Evolutionary conservation across 1,140 invertebrate genomes (phyloP), one percentile per base, ranked within the genome.

Genomic region (Drosophila repletoides): DNA sequence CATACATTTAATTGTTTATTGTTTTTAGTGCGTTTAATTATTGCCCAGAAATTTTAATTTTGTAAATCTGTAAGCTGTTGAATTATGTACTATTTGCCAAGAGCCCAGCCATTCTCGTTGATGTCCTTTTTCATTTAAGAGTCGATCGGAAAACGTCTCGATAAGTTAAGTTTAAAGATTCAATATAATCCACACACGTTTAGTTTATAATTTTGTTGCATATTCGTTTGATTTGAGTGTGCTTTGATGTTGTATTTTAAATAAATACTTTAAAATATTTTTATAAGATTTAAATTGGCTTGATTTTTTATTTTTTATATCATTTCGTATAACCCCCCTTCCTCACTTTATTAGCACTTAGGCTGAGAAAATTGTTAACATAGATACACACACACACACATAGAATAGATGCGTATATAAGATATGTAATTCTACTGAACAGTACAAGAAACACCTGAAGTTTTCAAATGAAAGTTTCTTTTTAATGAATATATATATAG

Each of bases 381-480:
- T 10, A 28, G 5, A 58, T 19, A 46, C 33, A 46, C 33, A 46
- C 19, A 41, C 17, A 64, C 34, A 64, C 5, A 48, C 5, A 46
- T 26, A 55, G 7, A 21, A 29, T 22, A 49, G 2, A 10, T 38
- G 46, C 21, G 31, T 36, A 38, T 48, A 43, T 46, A 31, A 64
- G 59, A 73, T 66, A 40, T 75, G 56, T 68, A 84, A 79, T 67
- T 86, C 65, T 86, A 81, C 86, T 88, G 86, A 80, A 88, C 66
- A 88, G 86, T 88, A 88, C 86, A 88, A 88, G 81, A 66, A 79
- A 79, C 76, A 88, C 86, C 86, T 88, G 86, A 88, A 86, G 86
- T 86, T 88, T 88, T 88, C 86, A 88, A 88, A 88, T 63, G 80
- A 80, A 84, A 81, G 86, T 88, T 88, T 88, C 86, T 88, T 88